These are phyloP conservation scores for Hypselothyrea guttata DNA, from an alignment of 2,888 invertebrate genomes.

Conservation along the genomic window DNA sequence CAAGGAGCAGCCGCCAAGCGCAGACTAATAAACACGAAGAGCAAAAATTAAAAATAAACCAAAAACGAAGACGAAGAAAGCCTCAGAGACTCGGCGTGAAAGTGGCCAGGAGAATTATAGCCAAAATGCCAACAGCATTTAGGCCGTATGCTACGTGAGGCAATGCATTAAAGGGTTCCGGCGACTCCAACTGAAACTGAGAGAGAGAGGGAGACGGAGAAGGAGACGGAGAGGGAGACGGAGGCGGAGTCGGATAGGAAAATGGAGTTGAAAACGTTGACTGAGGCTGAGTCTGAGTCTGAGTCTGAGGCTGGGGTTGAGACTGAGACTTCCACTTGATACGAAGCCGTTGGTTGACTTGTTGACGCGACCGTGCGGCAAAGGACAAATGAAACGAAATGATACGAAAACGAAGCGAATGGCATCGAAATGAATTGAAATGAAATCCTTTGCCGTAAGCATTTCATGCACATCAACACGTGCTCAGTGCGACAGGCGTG, in stretches of 20 bases:
- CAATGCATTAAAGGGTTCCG: conserved; percentile 33
- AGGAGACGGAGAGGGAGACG: background rate
- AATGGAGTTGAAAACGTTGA: background rate
- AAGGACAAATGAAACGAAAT: conserved; percentile 49
- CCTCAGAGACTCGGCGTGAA: conserved; percentile 18
- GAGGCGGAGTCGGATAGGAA: background rate
- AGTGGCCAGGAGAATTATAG: conserved; percentile 48
- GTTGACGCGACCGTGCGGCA: conserved; percentile 52
- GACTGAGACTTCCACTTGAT: conserved; percentile 9
- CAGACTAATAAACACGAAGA: conserved; percentile 63
- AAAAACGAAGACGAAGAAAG: conserved; percentile 1
- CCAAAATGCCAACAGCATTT: conserved; percentile 44
- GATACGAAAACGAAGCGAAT: conserved; percentile 20
- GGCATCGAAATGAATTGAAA: conserved; percentile 43
- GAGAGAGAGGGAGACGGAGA: background rate
- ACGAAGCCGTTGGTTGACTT: conserved; percentile 34
- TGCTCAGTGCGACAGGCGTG: conserved; percentile 55
- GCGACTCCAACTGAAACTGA: too few relatives aligned
- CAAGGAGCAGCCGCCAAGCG: conserved; percentile 56
- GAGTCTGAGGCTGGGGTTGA: background rate
- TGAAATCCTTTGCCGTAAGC: conserved; percentile 77
- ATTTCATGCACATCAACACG: conserved; percentile 79
- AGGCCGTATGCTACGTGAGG: conserved; percentile 51
- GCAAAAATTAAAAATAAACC: conserved; percentile 44
- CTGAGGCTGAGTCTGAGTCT: background rate